These are phyloP conservation scores for Anguilla megastoma DNA, from an alignment of 2,797 vertebrate species.

Conservation along the genomic window DNA sequence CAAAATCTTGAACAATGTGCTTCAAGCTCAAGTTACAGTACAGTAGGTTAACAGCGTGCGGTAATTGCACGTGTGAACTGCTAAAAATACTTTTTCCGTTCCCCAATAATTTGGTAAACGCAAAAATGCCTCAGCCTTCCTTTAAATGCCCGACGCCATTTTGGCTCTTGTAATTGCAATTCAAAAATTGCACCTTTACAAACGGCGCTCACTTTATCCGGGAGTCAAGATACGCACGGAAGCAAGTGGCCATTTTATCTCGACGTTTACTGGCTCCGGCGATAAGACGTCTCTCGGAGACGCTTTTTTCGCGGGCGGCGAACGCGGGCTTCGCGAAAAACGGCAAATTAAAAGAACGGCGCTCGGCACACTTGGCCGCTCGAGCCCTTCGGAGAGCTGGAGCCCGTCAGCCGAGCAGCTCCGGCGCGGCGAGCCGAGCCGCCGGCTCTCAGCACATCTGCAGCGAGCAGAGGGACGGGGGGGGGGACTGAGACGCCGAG, in stretches of 20 bases:
- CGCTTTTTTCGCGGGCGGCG: not conserved
- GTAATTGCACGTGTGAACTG: not conserved
- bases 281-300: not conserved
- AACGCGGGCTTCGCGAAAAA: not conserved
- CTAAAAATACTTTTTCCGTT: not conserved
- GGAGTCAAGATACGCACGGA: not conserved
- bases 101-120: not conserved
- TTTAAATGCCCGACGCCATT: not conserved
- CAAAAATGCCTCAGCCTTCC: not conserved
- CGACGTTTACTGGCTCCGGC: not conserved
- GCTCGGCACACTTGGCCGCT: conserved; percentile 45
- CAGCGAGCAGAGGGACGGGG: not conserved
- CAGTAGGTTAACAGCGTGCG: not conserved
- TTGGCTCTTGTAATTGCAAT: not conserved
- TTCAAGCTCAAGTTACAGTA: not conserved
- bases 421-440: not conserved
- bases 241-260: not conserved
- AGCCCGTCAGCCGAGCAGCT: conserved; percentile 1
- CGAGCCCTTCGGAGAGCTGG: conserved; percentile 35
- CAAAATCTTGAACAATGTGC: not conserved
- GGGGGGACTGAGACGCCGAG: not conserved
- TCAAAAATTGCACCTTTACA: not conserved
- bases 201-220: not conserved
- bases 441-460: not conserved
- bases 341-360: conserved; percentile 31